These are phyloP conservation scores for Limenitis camilla DNA, from an alignment of 2,888 invertebrate genomes.

Conservation along the genomic window DNA sequence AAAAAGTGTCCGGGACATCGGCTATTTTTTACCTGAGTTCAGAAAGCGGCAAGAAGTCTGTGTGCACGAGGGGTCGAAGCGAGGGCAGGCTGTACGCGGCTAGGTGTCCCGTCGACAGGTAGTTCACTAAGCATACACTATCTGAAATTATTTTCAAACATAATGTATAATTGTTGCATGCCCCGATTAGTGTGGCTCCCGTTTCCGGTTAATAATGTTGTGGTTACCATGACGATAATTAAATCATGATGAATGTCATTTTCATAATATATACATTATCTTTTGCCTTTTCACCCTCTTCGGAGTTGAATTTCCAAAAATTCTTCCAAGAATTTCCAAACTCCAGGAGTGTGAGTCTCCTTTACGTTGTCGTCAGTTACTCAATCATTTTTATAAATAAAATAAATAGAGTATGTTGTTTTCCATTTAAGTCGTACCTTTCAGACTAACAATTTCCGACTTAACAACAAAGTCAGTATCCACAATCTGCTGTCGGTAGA, in stretches of 20 bases:
- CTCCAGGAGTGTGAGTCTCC: no score
- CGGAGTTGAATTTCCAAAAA: no score
- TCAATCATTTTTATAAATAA: not conserved
- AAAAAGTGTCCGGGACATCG: slow-evolving; percentile 5
- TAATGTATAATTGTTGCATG: no score
- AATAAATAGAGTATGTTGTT: not conserved
- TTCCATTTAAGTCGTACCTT: slow-evolving; percentile 76
- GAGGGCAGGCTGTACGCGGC: slow-evolving; percentile 96
- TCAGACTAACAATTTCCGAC: slow-evolving; percentile 93
- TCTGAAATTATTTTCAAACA: no score
- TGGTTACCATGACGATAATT: no score
- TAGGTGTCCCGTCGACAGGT: slow-evolving; percentile 95
- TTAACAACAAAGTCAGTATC: slow-evolving; percentile 95
- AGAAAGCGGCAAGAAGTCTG: slow-evolving; percentile 94
- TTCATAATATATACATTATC: no score
- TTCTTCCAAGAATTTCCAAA: no score
- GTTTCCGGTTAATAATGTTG: no score
- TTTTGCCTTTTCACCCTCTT: no score
- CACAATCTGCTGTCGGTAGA: slow-evolving; percentile 93
- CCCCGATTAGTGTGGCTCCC: no score
- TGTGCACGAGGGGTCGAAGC: slow-evolving; percentile 91
- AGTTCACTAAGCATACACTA: slow-evolving; percentile 94
- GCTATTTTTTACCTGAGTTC: slow-evolving; percentile 84
- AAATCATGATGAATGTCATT: no score
- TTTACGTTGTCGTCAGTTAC: not conserved